Percentiles rank a stretch among this genome's conserved stretches.
These are phyloP conservation scores for Crepidodera aurea DNA, from an alignment of 2,888 invertebrate species.

Conservation along the genomic window DNA sequence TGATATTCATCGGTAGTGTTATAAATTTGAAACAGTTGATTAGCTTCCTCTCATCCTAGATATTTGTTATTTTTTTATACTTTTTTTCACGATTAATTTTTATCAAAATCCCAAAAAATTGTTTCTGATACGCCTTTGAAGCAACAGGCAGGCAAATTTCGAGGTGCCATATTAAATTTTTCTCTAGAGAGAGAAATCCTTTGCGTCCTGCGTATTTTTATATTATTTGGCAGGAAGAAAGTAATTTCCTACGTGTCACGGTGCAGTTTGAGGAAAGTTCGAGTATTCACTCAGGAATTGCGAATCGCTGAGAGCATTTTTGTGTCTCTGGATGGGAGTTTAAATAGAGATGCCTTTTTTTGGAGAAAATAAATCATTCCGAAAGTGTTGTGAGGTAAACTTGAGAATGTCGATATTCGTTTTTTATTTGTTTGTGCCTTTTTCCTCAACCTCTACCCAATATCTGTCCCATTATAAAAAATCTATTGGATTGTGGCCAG, in stretches of 20 bases:
- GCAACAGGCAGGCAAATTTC: neutral
- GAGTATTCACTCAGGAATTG: constrained; percentile 1
- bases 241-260: constrained; percentile 10
- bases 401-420: neutral
- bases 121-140: no score
- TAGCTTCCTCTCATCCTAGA: no score
- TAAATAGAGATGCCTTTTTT: neutral
- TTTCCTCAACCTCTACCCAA: no score
- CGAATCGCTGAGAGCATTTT: neutral
- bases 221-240: neutral
- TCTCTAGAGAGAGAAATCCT: neutral
- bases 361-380: neutral
- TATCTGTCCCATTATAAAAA: no score
- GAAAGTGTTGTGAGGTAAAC: neutral
- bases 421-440: neutral
- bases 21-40: no score
- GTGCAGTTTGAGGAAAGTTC: neutral
- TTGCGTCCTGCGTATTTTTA: constrained; percentile 1
- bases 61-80: no score
- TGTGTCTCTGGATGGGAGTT: neutral
- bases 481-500: no score
- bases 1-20: no score
- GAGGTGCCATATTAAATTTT: constrained; percentile 13
- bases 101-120: no score
- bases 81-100: no score